phyloP scores from a whole-genome alignment of 2,113 vertebrate genomes.

The Cephalopholis sonnerati region DNA sequence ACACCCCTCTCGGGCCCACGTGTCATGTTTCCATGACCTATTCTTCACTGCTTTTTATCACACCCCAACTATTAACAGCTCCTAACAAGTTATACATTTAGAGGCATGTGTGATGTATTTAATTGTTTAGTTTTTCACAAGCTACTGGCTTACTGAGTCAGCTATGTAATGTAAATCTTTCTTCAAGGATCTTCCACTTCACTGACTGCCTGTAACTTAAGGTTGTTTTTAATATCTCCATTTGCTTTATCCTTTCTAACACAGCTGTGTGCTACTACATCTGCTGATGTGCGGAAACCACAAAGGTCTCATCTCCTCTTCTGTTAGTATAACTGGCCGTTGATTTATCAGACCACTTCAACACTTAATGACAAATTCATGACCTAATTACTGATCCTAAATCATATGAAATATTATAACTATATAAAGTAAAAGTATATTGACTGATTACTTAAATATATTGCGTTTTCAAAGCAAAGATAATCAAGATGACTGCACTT shows the following conservation, averaged over 20 bases:
- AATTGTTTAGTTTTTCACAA: not conserved
- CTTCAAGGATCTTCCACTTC: not conserved
- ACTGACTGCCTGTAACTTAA: not conserved
- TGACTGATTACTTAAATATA: not conserved
- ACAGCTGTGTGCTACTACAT: not conserved
- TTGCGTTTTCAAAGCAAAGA: too few relatives aligned
- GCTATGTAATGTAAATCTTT: not conserved
- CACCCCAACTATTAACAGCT: not conserved
- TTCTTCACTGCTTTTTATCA: conserved; percentile 22
- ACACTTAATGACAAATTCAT: not conserved
- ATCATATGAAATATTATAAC: not conserved
- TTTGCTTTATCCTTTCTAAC: not conserved
- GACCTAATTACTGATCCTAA: not conserved
- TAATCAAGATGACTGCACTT: not conserved
- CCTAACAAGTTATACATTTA: not conserved
- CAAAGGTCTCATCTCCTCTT: not conserved
- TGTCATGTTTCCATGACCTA: conserved; percentile 64
- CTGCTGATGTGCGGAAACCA: not conserved
- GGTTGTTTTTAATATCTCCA: not conserved
- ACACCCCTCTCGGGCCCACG: conserved; percentile 46
- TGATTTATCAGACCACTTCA: not conserved
- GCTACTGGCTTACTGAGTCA: not conserved
- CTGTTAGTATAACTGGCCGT: not conserved
- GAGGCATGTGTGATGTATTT: not conserved
- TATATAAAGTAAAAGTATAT: not conserved